Conservation (phyloP, 1,140 invertebrate genomes). For the Pectinophora gossypiella region DNA sequence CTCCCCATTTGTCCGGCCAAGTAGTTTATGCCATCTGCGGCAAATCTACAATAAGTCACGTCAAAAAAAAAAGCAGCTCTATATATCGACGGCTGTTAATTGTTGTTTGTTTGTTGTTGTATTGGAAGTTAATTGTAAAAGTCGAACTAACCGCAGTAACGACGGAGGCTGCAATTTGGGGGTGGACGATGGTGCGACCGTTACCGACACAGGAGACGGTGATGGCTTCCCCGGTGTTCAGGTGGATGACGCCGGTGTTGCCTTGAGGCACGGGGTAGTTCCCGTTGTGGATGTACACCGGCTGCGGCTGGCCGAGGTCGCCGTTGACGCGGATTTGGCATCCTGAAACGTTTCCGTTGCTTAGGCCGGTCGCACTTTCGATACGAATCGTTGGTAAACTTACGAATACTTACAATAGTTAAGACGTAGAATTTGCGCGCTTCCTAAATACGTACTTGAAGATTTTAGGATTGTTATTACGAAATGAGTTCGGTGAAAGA, state of each 20-base stretch:
- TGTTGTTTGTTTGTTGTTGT: no score
- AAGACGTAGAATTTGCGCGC: neutral
- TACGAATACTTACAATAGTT: neutral
- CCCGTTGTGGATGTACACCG: constrained; percentile 40
- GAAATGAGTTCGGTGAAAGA: no score
- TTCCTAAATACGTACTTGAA: no score
- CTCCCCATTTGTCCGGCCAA: no score
- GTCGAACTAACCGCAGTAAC: constrained; percentile 48
- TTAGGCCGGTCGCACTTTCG: no score
- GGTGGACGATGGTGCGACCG: constrained; percentile 33
- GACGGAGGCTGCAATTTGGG: constrained; percentile 27
- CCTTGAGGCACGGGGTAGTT: constrained; percentile 33
- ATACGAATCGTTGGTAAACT: neutral
- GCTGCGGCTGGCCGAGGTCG: constrained; percentile 55
- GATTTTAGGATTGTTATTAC: no score
- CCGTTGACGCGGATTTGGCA: constrained; percentile 51
- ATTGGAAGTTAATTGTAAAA: no score
- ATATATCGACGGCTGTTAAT: no score
- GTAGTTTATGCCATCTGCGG: no score
- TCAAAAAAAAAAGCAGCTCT: no score
- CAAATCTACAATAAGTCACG: no score
- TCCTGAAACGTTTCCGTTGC: no score
- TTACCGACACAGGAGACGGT: constrained; percentile 43
- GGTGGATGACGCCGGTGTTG: constrained; percentile 36
- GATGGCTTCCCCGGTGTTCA: constrained; percentile 40